Percentiles rank a stretch among this genome's conserved stretches.
phyloP scores from a whole-genome alignment of 2,888 invertebrate species.

The Ferrisia virgata region DNA sequence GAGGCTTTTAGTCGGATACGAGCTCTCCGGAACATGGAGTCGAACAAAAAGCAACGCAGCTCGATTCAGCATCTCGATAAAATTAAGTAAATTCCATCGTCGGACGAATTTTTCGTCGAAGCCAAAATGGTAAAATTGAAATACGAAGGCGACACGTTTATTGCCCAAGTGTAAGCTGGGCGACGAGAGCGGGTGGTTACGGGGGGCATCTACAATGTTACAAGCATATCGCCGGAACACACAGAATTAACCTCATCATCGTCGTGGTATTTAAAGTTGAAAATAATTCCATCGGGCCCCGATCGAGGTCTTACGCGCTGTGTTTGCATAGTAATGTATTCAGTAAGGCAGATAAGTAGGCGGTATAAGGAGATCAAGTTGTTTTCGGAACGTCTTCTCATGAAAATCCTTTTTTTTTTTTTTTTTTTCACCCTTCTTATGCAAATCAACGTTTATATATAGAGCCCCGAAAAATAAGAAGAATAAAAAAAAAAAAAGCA shows the following conservation, averaged over 20 bases:
- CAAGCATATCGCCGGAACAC: background rate
- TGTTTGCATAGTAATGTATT: constrained; percentile 38
- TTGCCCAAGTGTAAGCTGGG: too few relatives aligned
- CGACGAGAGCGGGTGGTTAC: background rate
- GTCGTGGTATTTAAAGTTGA: background rate
- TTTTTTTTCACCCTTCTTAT: constrained; percentile 43
- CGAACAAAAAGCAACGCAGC: too few relatives aligned
- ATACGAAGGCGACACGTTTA: too few relatives aligned
- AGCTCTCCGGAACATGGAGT: too few relatives aligned
- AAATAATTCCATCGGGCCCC: background rate
- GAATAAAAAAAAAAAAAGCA: background rate
- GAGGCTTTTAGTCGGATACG: too few relatives aligned
- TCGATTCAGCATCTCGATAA: too few relatives aligned
- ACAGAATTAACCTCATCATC: constrained; percentile 12
- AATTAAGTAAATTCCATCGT: too few relatives aligned
- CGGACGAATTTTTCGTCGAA: too few relatives aligned
- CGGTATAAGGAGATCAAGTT: constrained; percentile 45
- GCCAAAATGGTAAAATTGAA: too few relatives aligned
- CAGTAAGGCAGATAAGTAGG: constrained; percentile 42
- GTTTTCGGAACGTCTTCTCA: constrained; percentile 40
- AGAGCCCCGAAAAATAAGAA: constrained; percentile 30
- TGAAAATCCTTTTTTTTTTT: constrained; percentile 45
- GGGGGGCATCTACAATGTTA: background rate
- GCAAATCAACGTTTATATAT: constrained; percentile 40
- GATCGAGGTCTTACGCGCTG: background rate